Base-by-base conservation (phyloP, 1,140 invertebrate genomes). In the Venturia canescens region DNA sequence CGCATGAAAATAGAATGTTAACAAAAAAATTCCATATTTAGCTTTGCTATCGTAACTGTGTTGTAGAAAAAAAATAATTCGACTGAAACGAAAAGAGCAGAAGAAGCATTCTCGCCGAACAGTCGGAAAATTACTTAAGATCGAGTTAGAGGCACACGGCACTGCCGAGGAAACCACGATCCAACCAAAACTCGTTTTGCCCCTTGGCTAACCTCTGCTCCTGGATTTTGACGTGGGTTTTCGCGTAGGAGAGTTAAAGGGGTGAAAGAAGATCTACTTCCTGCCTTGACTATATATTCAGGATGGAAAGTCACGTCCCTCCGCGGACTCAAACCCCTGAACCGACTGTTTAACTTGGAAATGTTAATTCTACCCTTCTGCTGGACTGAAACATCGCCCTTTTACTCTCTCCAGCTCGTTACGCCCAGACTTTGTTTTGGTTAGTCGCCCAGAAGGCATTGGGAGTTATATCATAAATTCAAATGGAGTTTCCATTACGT, bases 131-230 rank as follows among this genome's bases (percentile, higher is more conserved):
- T 75, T 75, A 75, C 71, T 75, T 75, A 75, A 48, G 71, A 75
- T 75, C 71, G 71, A 75, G 71, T 75, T 75, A 75, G 71, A 75
- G 71, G 9, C 38, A 13, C 21, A 9, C 27, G 48, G 50, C 3
- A 27, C 71, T 74, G 21, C n/a, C 71, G 16, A 15, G 13, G 31
- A 57, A 75, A 75, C 71, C 71, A 27, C 71, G 71, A 75, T 48
- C 23, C 71, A 29, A 75, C 71, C 71, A 57, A 75, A 75, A 75
- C 71, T 75, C 71, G 71, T 75, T 75, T 75, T 75, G 71, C 71
- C 48, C 71, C 23, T 23, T 57, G 53, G 60, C 60, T 66, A 66
- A 66, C 21, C 60, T 27, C 60, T 66, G n/a, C 60, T 44, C 60
- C 60, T 66, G 21, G 23, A 66, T 66, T 66, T 23, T 66, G 60